Percentiles rank a stretch among this genome's conserved stretches.
Evolutionary conservation across 2,113 vertebrate genomes (phyloP).

Genomic region (Lycaon pictus): DNA sequence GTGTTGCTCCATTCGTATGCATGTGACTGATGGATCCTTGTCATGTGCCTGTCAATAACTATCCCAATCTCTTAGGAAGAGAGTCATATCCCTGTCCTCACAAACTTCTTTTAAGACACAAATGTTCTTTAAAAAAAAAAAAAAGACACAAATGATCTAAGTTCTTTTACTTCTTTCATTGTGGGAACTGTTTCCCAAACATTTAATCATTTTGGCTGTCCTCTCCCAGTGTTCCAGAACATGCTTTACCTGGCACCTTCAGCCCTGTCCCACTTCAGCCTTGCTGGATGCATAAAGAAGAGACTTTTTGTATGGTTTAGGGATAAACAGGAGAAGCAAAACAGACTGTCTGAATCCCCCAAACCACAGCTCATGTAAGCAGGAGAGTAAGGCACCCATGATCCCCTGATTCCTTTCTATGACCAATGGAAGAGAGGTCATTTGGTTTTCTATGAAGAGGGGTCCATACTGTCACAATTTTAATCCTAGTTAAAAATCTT

Average conservation of each 20-base stretch:
- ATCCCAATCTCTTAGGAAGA: not conserved
- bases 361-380: not conserved
- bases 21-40: conserved; percentile 65
- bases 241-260: not conserved
- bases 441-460: not conserved
- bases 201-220: not conserved
- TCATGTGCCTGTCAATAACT: conserved; percentile 61
- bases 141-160: not conserved
- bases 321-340: not conserved
- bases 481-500: not conserved
- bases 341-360: not conserved
- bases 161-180: not conserved
- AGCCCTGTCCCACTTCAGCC: conserved; percentile 20
- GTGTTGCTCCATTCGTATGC: not conserved
- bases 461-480: not conserved
- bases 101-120: not conserved
- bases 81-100: not conserved
- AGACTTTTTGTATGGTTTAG: conserved; percentile 49
- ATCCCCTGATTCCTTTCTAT: not conserved
- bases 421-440: not conserved
- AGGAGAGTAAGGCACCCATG: not conserved
- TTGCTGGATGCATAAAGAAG: not conserved
- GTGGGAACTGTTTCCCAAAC: conserved; percentile 21
- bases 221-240: not conserved
- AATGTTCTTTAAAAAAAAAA: not conserved